Percentiles rank a stretch among this genome's conserved stretches.
Evolutionary conservation across 2,797 vertebrate species (phyloP).

Genomic region (Pterois miles): DNA sequence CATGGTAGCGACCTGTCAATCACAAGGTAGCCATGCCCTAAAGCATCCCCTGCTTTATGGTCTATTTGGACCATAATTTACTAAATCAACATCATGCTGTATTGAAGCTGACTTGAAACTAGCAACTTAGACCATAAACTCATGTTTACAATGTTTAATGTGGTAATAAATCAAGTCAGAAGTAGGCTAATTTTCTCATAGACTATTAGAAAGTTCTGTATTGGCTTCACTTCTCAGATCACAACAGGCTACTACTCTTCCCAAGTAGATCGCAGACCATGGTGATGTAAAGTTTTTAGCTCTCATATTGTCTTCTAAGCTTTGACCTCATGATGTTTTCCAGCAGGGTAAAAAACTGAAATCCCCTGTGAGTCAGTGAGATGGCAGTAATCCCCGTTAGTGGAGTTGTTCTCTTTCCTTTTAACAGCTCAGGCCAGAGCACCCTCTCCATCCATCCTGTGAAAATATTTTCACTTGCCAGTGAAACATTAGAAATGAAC

Average conservation of each 20-base stretch:
- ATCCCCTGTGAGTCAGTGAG: slow-evolving; percentile 4
- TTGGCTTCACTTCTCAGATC: not conserved
- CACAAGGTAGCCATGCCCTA: no score
- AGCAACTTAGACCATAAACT: no score
- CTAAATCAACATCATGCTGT: no score
- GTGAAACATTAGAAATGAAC: slow-evolving; percentile 76
- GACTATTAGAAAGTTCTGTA: no score
- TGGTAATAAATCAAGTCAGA: no score
- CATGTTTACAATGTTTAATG: no score
- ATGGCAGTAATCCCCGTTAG: slow-evolving; percentile 13
- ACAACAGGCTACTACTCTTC: not conserved
- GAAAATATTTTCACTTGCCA: slow-evolving; percentile 64
- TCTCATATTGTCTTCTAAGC: not conserved
- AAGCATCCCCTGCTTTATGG: no score
- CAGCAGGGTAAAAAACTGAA: not conserved
- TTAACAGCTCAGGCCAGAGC: slow-evolving; percentile 25
- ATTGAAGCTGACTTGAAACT: no score
- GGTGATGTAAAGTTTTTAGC: not conserved
- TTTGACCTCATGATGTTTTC: not conserved
- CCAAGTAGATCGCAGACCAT: not conserved
- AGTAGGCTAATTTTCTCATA: no score
- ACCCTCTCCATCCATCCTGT: slow-evolving; percentile 43
- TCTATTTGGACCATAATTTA: no score
- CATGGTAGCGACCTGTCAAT: no score
- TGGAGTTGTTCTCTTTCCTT: slow-evolving; percentile 7